Evolutionary conservation across 2,113 vertebrate species (phyloP).

Genomic region (Nettapus auritus): DNA sequence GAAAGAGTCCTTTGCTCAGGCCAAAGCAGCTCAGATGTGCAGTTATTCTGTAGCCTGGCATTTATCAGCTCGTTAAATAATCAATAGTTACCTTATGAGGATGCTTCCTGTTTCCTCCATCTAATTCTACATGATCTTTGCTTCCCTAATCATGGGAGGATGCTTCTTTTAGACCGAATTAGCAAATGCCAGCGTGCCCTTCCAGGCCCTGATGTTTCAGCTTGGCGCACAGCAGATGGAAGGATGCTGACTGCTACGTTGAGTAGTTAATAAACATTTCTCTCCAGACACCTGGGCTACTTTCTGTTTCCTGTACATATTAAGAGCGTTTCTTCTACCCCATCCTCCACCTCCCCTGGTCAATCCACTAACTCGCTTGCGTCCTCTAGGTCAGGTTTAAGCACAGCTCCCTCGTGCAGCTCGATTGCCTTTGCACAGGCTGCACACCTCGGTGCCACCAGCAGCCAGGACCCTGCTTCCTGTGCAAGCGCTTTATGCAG

Average conservation of each 20-base stretch:
- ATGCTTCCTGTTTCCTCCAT: neutral
- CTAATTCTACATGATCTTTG: neutral
- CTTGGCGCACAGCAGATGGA: neutral
- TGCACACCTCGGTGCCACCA: neutral
- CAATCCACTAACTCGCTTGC: neutral
- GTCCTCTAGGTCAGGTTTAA: neutral
- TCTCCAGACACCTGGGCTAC: neutral
- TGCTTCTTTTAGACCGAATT: neutral
- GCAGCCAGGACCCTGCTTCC: accelerated
- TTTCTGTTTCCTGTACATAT: neutral
- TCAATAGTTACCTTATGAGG: neutral
- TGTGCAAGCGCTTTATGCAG: accelerated
- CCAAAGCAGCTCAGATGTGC: neutral
- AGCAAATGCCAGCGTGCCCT: neutral
- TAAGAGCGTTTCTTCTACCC: neutral
- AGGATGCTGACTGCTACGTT: neutral
- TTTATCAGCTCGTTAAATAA: slow-evolving; percentile 27
- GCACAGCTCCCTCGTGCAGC: neutral
- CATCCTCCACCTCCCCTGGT: neutral
- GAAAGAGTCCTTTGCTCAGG: neutral
- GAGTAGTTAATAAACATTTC: neutral
- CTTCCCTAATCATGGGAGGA: neutral
- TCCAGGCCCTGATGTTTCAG: neutral
- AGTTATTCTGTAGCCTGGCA: neutral
- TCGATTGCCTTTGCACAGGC: neutral